Percentiles rank a stretch among this genome's conserved stretches.
Conservation (phyloP, 2,888 invertebrate genomes). For the Graphium colonna region DNA sequence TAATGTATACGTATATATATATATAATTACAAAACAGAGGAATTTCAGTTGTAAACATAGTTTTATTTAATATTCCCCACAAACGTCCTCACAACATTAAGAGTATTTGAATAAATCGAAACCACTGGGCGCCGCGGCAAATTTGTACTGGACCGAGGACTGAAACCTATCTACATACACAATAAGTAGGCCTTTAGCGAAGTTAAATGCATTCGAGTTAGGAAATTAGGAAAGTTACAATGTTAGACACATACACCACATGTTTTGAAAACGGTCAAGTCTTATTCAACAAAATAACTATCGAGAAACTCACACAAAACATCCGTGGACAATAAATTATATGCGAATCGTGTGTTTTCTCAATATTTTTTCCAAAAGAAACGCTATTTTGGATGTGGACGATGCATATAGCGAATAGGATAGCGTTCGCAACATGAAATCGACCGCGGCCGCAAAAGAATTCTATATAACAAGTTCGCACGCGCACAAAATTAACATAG, state of each 20-base stretch:
- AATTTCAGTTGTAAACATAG: slow-evolving; percentile 3
- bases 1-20: background rate
- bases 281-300: slow-evolving; percentile 1
- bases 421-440: background rate
- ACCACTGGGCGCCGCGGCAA: slow-evolving; percentile 33
- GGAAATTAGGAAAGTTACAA: slow-evolving; percentile 29
- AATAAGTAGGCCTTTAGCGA: slow-evolving; percentile 60
- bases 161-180: slow-evolving; percentile 54
- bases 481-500: background rate
- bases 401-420: too few relatives aligned
- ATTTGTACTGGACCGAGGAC: slow-evolving; percentile 46
- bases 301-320: background rate
- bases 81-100: slow-evolving; percentile 30
- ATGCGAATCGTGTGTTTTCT: background rate
- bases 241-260: slow-evolving; percentile 16
- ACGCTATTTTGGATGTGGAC: too few relatives aligned
- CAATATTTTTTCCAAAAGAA: background rate
- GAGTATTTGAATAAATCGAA: slow-evolving; percentile 26
- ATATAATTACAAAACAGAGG: slow-evolving; percentile 6
- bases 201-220: slow-evolving; percentile 62
- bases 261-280: slow-evolving; percentile 17
- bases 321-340: background rate
- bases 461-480: background rate
- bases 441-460: background rate
- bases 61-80: slow-evolving; percentile 8